A percentile compares a stretch with the other conserved stretches of the same genome.
phyloP scores from a whole-genome alignment of 2,113 vertebrate species.

The Proteles cristata region DNA sequence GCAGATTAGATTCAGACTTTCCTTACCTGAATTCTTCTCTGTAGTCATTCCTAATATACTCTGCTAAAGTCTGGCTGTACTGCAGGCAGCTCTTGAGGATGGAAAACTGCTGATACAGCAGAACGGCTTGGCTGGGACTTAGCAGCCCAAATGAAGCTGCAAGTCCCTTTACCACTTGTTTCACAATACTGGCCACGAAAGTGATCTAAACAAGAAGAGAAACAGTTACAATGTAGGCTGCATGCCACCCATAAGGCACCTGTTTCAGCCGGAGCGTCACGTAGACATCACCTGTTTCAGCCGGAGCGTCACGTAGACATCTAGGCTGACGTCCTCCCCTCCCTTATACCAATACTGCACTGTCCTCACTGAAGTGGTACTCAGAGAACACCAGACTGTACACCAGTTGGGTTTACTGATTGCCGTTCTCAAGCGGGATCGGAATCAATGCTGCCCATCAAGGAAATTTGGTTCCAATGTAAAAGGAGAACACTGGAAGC shows the following conservation, averaged over 20 bases:
- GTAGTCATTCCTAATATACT: conserved; percentile 82
- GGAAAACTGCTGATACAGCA: conserved; percentile 88
- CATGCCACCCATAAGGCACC: not conserved
- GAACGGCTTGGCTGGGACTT: conserved; percentile 83
- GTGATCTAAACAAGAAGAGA: conserved; percentile 72
- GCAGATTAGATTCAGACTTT: not conserved
- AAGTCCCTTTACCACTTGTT: conserved; percentile 83
- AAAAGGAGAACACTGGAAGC: not conserved
- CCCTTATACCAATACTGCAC: no score
- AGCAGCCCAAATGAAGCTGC: conserved; percentile 71
- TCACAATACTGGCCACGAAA: conserved; percentile 86
- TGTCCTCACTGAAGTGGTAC: not conserved
- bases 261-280: not conserved
- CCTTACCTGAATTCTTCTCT: conserved; percentile 90
- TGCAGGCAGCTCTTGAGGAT: conserved; percentile 88
- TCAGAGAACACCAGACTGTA: not conserved
- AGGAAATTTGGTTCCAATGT: not conserved
- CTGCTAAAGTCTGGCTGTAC: conserved; percentile 82
- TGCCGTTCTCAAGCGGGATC: not conserved
- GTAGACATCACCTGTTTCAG: not conserved
- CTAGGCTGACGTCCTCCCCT: not conserved
- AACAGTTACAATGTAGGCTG: not conserved
- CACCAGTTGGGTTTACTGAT: not conserved
- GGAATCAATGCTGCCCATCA: not conserved
- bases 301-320: not conserved